Percentiles rank a stretch among this genome's conserved stretches.
Conservation (phyloP, 2,888 invertebrate species). For the Diarsia dahlii region DNA sequence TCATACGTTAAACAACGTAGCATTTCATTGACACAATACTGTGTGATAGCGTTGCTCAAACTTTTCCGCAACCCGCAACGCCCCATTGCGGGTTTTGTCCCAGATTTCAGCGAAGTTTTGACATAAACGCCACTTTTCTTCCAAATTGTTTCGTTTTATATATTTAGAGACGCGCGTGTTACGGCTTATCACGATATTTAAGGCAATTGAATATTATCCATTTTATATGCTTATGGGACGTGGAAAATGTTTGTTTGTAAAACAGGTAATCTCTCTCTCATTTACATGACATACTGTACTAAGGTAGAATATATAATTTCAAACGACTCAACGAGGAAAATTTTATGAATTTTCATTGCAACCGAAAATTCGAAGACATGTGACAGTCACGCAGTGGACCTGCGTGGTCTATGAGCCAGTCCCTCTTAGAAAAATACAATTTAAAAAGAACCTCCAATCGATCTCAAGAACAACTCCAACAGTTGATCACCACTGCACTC, state of each 20-base stretch:
- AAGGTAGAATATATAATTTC: background rate
- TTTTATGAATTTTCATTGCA: background rate
- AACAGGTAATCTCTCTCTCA: background rate
- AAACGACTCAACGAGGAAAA: background rate
- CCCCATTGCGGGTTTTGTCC: slow-evolving; percentile 44
- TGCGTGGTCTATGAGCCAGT: background rate
- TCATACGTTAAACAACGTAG: slow-evolving; percentile 49
- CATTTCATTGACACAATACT: slow-evolving; percentile 60
- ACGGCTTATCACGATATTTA: slow-evolving; percentile 25
- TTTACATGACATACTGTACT: background rate
- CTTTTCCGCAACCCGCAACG: slow-evolving; percentile 38
- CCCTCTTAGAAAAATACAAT: background rate
- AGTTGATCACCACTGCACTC: slow-evolving; percentile 59
- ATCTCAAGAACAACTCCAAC: slow-evolving; percentile 18
- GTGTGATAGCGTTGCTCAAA: slow-evolving; percentile 42
- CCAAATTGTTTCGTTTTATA: slow-evolving; percentile 23
- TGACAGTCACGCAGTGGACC: background rate
- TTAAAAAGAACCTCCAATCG: slow-evolving; percentile 4
- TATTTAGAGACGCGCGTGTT: slow-evolving; percentile 8
- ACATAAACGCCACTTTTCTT: slow-evolving; percentile 28
- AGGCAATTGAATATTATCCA: slow-evolving; percentile 12
- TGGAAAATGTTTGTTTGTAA: background rate
- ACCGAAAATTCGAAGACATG: background rate
- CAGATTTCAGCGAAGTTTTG: slow-evolving; percentile 30
- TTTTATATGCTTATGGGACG: background rate